Conservation (phyloP, 2,888 invertebrate species). For the Hetaerina titia region DNA sequence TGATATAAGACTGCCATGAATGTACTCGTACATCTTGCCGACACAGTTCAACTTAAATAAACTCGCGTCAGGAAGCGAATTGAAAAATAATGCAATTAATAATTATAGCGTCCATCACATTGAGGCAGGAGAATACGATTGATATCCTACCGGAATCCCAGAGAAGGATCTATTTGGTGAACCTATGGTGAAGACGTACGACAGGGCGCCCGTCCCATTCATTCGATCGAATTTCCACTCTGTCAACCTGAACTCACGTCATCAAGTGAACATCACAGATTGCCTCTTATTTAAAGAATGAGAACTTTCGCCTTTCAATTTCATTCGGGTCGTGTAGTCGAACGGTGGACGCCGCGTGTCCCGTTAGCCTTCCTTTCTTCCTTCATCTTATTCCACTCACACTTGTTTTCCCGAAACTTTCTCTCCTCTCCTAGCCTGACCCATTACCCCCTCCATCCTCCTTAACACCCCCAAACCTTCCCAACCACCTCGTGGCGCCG, state of each 20-base stretch:
- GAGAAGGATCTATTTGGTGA: neutral
- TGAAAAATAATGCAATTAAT: too few species aligned
- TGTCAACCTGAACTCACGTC: neutral
- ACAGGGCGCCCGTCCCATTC: neutral
- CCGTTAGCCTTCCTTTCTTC: neutral
- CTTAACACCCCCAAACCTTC: neutral
- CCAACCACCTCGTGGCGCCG: neutral
- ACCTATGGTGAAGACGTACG: neutral
- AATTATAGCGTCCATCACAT: too few species aligned
- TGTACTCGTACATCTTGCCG: too few species aligned
- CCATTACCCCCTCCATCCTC: neutral
- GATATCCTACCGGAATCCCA: too few species aligned
- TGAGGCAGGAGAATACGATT: too few species aligned
- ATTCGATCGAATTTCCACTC: neutral
- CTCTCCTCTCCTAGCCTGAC: conserved; percentile 14
- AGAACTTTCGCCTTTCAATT: neutral
- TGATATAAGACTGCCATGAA: too few species aligned
- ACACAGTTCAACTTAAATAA: too few species aligned
- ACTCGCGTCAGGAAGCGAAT: too few species aligned
- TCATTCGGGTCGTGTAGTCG: neutral
- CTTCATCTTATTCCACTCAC: neutral
- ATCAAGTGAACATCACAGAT: neutral
- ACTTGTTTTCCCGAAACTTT: neutral
- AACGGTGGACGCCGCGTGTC: neutral
- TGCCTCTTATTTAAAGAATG: neutral